Conservation (phyloP, 2,113 vertebrate genomes). For the Acanthochromis polyacanthus region DNA sequence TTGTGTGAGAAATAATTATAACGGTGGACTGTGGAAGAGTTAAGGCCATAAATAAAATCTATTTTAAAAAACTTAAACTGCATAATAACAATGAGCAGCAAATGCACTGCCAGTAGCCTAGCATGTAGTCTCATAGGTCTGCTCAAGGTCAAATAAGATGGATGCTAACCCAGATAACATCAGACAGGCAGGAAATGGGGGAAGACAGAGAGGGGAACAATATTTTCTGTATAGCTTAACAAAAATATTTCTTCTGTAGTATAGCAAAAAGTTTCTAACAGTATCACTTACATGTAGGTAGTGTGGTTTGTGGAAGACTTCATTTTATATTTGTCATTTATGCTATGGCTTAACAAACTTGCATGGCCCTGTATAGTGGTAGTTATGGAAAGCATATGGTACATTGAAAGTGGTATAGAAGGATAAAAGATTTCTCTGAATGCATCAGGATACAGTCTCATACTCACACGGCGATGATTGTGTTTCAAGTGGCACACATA, state of each 20-base stretch:
- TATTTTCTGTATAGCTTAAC: conserved; percentile 20
- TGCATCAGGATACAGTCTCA: conserved; percentile 12
- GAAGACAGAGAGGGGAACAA: not conserved
- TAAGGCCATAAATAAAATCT: not conserved
- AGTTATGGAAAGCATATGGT: not conserved
- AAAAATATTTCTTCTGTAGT: not conserved
- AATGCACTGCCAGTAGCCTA: not conserved
- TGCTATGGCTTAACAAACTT: not conserved
- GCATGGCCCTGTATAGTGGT: not conserved
- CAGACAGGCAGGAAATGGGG: conserved; percentile 14
- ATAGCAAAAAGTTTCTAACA: not conserved
- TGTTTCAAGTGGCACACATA: not conserved
- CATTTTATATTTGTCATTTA: not conserved
- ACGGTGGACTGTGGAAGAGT: not conserved
- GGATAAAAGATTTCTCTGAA: not conserved
- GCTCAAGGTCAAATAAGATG: conserved; percentile 68
- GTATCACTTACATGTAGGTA: not conserved
- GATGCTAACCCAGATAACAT: conserved; percentile 49
- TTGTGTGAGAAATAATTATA: not conserved
- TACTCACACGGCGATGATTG: not conserved
- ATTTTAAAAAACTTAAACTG: not conserved
- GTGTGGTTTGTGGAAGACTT: not conserved
- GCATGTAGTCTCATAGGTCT: conserved; percentile 19
- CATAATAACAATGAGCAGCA: not conserved
- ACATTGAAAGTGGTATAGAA: too few species aligned